Evolutionary conservation across 23 tunicate genomes (phyloP), one percentile per base, ranked within the genome.

Genomic region (Diplosoma virens): DNA sequence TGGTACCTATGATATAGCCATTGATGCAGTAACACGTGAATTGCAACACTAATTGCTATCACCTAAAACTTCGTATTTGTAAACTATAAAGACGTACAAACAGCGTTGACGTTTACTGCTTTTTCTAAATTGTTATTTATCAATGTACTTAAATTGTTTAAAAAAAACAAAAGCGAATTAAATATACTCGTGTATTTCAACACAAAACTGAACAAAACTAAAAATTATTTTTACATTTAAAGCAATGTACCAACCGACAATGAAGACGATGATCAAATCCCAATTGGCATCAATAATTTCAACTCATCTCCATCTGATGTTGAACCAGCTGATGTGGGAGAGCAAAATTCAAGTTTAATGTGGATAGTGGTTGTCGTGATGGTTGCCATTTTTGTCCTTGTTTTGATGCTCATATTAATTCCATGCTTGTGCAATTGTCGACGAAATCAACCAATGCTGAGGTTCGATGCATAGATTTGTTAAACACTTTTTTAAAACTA

Each of bases 331-430:
- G 65, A n/a, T 20, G n/a, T n/a, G n/a, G 65, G n/a, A n/a, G 53
- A 68, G 21, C 61, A 72, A 72, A 14, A 47, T 11, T 18, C 61
- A 11, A 24, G 14, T 27, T 47, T n/a, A 2, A 47, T 33, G 61
- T 72, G 78, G 78, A 72, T 72, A 21, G 60, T 25, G 2, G 27
- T 72, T 24, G 36, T 50, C 18, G 27, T 72, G 22, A 16, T 72
- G 21, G 78, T 50, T 23, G 78, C 20, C 14, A 47, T 60, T 23
- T 3, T 72, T 25, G 33, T 72, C 1, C 18, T 48, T 5, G 28
- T 48, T 7, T 25, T 72, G 17, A 20, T 72, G 2, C 22, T 72
- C 5, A 48, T 50, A 20, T 2, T 50, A 2, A 25, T 72, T 50
- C 60, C 61, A 22, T 72, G 78, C 46, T 48, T 27, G 3, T 72